Evolutionary conservation across 2,888 invertebrate species (phyloP).

Genomic region (Tyria jacobaeae): DNA sequence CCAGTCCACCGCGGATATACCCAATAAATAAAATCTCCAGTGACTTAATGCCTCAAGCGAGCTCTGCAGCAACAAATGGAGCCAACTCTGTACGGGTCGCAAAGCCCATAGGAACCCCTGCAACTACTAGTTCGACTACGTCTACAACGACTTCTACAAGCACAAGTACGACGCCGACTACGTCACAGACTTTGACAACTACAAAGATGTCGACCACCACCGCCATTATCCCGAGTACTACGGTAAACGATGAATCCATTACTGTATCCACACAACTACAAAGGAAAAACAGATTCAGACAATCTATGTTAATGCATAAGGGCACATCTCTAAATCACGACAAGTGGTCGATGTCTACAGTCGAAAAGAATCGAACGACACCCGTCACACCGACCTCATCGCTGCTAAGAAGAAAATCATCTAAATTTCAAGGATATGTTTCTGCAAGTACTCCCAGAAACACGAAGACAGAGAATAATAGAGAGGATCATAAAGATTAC

Average conservation of each 20-base stretch:
- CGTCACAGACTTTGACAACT: constrained; percentile 31
- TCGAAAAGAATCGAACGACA: constrained; percentile 58
- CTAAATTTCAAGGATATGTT: constrained; percentile 77
- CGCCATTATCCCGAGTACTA: constrained; percentile 33
- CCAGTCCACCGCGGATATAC: constrained; percentile 54
- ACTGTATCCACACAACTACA: constrained; percentile 57
- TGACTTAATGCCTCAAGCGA: constrained; percentile 74
- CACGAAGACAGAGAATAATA: constrained; percentile 54
- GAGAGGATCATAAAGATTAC: constrained; percentile 58
- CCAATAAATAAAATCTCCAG: constrained; percentile 60
- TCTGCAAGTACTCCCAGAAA: constrained; percentile 62
- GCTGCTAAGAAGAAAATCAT: constrained; percentile 72
- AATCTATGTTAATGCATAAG: constrained; percentile 76
- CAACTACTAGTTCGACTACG: constrained; percentile 31
- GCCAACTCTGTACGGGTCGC: constrained; percentile 45
- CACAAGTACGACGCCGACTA: constrained; percentile 42
- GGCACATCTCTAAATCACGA: constrained; percentile 83
- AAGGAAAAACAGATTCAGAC: constrained; percentile 75
- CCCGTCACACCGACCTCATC: constrained; percentile 46
- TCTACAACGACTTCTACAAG: constrained; percentile 50
- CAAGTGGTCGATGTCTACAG: constrained; percentile 65
- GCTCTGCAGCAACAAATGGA: constrained; percentile 65
- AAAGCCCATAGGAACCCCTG: constrained; percentile 44
- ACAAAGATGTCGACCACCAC: constrained; percentile 17
- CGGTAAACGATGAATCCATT: constrained; percentile 40